phyloP scores from a whole-genome alignment of 2,888 invertebrate genomes.

The Drosophila macrothrix region DNA sequence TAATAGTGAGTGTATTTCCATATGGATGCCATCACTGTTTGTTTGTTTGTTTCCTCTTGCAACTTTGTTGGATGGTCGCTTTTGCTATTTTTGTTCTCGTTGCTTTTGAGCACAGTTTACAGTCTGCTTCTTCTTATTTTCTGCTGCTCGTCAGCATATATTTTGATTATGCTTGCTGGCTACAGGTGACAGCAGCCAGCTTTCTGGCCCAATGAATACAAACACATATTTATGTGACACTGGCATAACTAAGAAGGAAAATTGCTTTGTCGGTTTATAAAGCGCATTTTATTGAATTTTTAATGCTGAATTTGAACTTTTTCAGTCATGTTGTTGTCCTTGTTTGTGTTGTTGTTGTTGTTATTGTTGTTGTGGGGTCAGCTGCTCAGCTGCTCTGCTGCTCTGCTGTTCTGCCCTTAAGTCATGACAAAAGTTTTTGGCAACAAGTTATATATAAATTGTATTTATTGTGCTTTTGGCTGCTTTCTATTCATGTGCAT shows the following conservation, averaged over 20 bases:
- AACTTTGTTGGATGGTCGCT: slow-evolving; percentile 14
- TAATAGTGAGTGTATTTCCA: slow-evolving; percentile 7
- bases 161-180: slow-evolving; percentile 29
- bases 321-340: slow-evolving; percentile 4
- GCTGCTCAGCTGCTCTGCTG: not conserved
- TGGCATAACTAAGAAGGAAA: slow-evolving; percentile 40
- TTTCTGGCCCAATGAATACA: slow-evolving; percentile 8
- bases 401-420: slow-evolving; percentile 5
- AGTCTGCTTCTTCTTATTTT: not conserved
- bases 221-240: slow-evolving; percentile 23
- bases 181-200: slow-evolving; percentile 43
- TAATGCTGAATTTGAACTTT: slow-evolving; percentile 45
- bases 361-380: not conserved
- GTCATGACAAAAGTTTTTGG: slow-evolving; percentile 22
- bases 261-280: slow-evolving; percentile 64
- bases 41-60: slow-evolving; percentile 8
- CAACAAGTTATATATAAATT: slow-evolving; percentile 1
- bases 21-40: slow-evolving; percentile 10
- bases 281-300: slow-evolving; percentile 53
- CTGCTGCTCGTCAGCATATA: slow-evolving; percentile 17
- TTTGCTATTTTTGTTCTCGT: not conserved
- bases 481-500: slow-evolving; percentile 16
- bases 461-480: slow-evolving; percentile 3
- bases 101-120: slow-evolving; percentile 19
- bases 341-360: not conserved